These are phyloP conservation scores for Oncorhynchus mykiss DNA, from an alignment of 2,113 vertebrate species.

Conservation along the genomic window DNA sequence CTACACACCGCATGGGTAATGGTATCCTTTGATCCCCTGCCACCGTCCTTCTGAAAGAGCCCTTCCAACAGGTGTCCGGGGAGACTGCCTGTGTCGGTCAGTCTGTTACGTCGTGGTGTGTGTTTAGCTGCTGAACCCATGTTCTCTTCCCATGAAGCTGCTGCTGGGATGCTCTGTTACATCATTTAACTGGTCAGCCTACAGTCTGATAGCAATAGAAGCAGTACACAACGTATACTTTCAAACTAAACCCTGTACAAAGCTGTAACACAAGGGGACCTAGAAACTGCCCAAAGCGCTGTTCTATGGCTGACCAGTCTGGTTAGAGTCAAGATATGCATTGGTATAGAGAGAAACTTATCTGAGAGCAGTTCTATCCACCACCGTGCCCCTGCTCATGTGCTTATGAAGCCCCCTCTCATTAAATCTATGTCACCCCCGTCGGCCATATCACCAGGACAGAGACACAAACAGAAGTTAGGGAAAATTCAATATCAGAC, in stretches of 20 bases:
- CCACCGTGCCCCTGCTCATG: neutral
- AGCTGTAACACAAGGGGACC: neutral
- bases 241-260: no score
- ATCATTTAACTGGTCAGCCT: neutral
- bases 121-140: neutral
- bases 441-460: neutral
- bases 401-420: neutral
- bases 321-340: neutral
- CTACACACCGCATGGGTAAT: slow-evolving; percentile 50
- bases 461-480: neutral
- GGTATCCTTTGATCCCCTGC: slow-evolving; percentile 20
- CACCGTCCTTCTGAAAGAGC: neutral
- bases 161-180: neutral
- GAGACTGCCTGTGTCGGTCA: slow-evolving; percentile 39
- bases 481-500: slow-evolving; percentile 18
- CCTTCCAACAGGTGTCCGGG: slow-evolving; percentile 57
- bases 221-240: no score
- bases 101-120: neutral
- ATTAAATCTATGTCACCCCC: neutral
- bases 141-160: neutral
- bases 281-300: neutral
- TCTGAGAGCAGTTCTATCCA: neutral
- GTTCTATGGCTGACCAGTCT: neutral
- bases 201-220: neutral
- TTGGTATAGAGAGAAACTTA: neutral